These are phyloP conservation scores for Pteronotus mesoamericanus DNA, from an alignment of 2,797 vertebrate species.

Conservation along the genomic window DNA sequence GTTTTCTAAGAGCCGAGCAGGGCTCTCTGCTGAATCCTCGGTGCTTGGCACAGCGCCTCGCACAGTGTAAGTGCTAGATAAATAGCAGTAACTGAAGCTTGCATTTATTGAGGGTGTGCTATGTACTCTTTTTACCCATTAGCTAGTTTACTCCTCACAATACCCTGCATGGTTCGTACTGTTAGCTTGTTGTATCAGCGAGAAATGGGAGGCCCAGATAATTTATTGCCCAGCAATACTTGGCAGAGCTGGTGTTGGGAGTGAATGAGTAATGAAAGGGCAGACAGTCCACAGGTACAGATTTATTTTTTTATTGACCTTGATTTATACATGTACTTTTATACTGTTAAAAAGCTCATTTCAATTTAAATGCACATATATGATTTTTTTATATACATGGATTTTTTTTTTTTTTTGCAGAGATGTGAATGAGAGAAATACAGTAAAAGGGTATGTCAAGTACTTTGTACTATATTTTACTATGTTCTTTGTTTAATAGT, in stretches of 20 bases:
- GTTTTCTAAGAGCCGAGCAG: background rate
- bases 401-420: constrained; percentile 78
- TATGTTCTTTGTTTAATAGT: background rate
- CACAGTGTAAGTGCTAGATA: background rate
- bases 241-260: background rate
- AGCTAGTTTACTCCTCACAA: background rate
- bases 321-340: background rate
- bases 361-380: background rate
- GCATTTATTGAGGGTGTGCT: background rate
- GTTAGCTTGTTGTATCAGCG: background rate
- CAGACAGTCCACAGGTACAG: background rate
- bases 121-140: background rate
- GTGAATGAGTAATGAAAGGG: background rate
- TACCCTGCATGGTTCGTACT: background rate
- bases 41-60: background rate
- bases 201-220: background rate
- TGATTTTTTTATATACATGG: background rate
- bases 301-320: background rate
- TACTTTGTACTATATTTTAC: background rate
- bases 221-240: background rate
- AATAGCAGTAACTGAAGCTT: background rate
- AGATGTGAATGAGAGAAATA: constrained; percentile 90
- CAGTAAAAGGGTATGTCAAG: constrained; percentile 88
- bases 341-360: background rate
- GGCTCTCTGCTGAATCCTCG: background rate